Conservation (phyloP, 1,140 invertebrate species). For the Lamellibrachia luymesi region DNA sequence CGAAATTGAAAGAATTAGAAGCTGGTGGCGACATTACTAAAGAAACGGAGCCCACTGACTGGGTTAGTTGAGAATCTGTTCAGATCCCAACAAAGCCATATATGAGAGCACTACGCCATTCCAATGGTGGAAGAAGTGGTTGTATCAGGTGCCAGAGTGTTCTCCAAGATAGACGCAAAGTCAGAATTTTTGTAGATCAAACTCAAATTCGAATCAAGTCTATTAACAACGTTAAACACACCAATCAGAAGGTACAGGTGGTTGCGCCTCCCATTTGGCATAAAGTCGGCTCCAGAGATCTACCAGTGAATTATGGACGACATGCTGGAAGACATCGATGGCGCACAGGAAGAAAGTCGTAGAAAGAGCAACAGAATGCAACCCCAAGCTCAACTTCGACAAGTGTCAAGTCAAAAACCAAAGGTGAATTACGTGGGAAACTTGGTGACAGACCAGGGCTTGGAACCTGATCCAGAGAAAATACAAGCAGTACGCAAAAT, state of each 20-base stretch:
- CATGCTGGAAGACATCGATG: no score
- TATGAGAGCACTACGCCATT: no score
- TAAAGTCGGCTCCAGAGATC: slow-evolving; percentile 11
- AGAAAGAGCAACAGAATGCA: not conserved
- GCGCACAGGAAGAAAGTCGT: not conserved
- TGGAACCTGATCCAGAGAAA: slow-evolving; percentile 7
- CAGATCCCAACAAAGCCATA: no score
- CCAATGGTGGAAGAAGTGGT: no score
- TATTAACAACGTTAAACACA: slow-evolving; percentile 27
- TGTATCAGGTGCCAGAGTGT: not conserved
- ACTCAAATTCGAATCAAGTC: slow-evolving; percentile 16
- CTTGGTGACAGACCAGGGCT: not conserved
- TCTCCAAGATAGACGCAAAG: not conserved
- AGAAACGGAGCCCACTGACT: slow-evolving; percentile 22
- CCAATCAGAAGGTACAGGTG: slow-evolving; percentile 19
- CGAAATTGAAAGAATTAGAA: slow-evolving; percentile 8
- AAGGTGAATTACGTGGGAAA: not conserved
- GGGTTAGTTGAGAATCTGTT: slow-evolving; percentile 15
- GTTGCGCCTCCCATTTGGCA: no score
- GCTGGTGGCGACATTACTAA: slow-evolving; percentile 11
- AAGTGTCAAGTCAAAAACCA: not conserved
- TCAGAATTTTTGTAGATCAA: not conserved
- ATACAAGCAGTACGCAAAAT: not conserved
- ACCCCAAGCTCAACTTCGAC: no score
- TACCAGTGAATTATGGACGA: no score